Base-by-base conservation (phyloP, 30 jellyfish, hydroid and myxozoan species). In the Hydractinia symbiolongicarpus region DNA sequence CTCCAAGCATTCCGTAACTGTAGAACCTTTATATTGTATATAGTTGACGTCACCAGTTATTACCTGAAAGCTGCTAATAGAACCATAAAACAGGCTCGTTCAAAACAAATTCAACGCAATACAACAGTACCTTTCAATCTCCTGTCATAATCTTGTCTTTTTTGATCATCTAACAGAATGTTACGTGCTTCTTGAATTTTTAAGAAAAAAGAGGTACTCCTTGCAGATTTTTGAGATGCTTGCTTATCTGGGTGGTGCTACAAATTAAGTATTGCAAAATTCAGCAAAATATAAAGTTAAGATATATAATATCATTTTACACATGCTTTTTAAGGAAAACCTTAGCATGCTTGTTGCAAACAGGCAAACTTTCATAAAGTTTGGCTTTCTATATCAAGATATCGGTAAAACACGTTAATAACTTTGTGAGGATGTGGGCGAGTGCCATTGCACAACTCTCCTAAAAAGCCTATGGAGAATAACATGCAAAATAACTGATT, bases 191-290 rank as follows among this genome's bases (percentile, higher is more conserved):
- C 66, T 74, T 74, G 83, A 30, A 74, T 58, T 55, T 74, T 74
- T 4, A 74, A 13, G 40, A 74, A 74, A 50, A 30, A 4, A 50
- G 8, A 19, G 8, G 81, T 19, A 20, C 19, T 55, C 8, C 11
- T 5, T 14, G 83, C 9, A 7, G 74, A 64, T 44, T 64, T 6
- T 30, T 30, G 50, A 74, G n/a, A 5, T 50, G 21, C 10, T n/a
- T 74, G 62, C 21, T 74, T 74, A 55, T 74, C 83, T 50, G 83
- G 83, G 14, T 74, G 83, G 21, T 55, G n/a, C 83, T 74, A 74
- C 15, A 49, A 1, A 5, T 0, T n/a, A 13, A 64, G 19, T 7
- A 51, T 16, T 11, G n/a, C 40, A 7, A 64, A 64, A n/a, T n/a
- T n/a, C 4, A 13, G 7, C 40, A n/a, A 7, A 7, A 13, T 64